Conservation (phyloP, 2,113 vertebrate species). For the Crocuta crocuta region DNA sequence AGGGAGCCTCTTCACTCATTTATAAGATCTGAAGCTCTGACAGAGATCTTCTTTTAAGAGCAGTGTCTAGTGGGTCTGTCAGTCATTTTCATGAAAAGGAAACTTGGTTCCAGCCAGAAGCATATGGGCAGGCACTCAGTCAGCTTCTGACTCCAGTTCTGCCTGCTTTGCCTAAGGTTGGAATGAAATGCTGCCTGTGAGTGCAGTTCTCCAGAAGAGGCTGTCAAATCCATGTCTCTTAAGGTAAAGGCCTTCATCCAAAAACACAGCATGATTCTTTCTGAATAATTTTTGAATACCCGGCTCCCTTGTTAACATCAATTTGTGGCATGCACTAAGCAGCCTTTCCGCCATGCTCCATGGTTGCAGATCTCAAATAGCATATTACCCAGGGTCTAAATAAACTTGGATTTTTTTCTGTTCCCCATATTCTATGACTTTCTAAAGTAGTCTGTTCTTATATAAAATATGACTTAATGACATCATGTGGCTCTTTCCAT, state of each 20-base stretch:
- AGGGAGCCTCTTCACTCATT: constrained; percentile 19
- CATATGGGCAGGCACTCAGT: not conserved
- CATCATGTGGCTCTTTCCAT: not conserved
- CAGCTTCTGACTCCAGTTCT: not conserved
- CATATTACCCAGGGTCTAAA: not conserved
- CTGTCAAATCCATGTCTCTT: constrained; percentile 19
- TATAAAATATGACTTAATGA: not conserved
- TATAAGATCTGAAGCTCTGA: not conserved
- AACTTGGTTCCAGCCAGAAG: not conserved
- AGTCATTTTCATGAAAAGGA: constrained; percentile 13
- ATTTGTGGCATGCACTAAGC: constrained; percentile 30
- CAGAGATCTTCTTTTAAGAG: not conserved
- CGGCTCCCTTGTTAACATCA: constrained; percentile 40
- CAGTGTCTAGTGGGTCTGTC: not conserved
- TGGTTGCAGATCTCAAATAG: not conserved
- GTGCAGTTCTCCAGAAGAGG: not conserved
- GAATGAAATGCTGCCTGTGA: not conserved
- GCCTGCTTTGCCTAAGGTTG: constrained; percentile 26
- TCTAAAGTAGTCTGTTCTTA: not conserved
- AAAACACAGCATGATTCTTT: constrained; percentile 48
- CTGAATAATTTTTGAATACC: constrained; percentile 57
- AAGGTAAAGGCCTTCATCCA: not conserved
- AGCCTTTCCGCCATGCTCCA: not conserved
- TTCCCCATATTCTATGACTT: constrained; percentile 6
- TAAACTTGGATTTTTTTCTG: not conserved